A percentile compares a stretch with the other conserved stretches of the same genome.
These are phyloP conservation scores for Meloidogyne floridensis DNA, from an alignment of 1,140 invertebrate genomes.

Conservation along the genomic window DNA sequence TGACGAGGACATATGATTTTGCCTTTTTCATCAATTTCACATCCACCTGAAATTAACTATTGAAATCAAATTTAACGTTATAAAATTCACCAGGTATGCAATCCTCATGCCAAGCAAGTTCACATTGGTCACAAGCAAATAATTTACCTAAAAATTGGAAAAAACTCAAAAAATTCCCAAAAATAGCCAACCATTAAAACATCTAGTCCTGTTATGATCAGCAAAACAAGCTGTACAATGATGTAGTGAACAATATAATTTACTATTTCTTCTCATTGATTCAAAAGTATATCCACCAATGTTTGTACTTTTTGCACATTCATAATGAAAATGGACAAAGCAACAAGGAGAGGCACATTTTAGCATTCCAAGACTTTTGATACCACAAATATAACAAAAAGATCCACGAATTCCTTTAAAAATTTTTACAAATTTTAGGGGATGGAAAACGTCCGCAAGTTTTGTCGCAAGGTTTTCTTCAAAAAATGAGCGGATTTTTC, in stretches of 20 bases:
- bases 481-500: too few relatives aligned
- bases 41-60: conserved; percentile 22
- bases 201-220: conserved; percentile 40
- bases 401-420: conserved; percentile 15
- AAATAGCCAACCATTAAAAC: conserved; percentile 37
- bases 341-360: conserved; percentile 27
- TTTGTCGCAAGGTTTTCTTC: too few relatives aligned
- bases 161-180: conserved; percentile 9
- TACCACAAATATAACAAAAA: conserved; percentile 28
- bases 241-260: conserved; percentile 34
- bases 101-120: conserved; percentile 41
- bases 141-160: conserved; percentile 28
- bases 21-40: conserved; percentile 14
- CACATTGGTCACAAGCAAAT: conserved; percentile 35
- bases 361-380: neutral
- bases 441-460: neutral
- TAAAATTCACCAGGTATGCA: conserved; percentile 27
- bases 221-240: conserved; percentile 43
- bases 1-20: conserved; percentile 43
- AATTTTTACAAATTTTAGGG: neutral
- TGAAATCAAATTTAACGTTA: neutral
- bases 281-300: conserved; percentile 34
- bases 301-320: conserved; percentile 22
- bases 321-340: conserved; percentile 26
- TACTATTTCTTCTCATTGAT: conserved; percentile 33